Evolutionary conservation across 1,140 invertebrate genomes (phyloP), one percentile per base, ranked within the genome.

Genomic region (Cataglyphis hispanica): DNA sequence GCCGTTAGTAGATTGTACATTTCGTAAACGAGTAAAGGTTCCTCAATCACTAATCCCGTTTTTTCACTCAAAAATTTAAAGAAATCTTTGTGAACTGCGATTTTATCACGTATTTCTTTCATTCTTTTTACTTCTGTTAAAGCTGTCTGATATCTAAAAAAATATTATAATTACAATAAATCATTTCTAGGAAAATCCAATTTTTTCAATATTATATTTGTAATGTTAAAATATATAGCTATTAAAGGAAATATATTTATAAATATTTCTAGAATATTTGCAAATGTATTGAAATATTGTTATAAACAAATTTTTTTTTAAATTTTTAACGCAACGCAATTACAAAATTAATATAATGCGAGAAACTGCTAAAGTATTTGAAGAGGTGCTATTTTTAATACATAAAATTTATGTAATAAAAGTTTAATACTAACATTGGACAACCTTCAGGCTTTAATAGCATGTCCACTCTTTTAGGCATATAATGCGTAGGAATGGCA

Each of bases 21-120:
- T 89, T 95, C 90, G 43, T 94, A 94, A 19, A 93, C 94, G 61
- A 94, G 92, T 69, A 92, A 87, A 0, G 94, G 92, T 25, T 93
- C 91, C 22, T 93, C 95, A 84, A 95, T 93, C 76, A 94, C 95
- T 2, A 92, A 90, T 22, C 93, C 94, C 4, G 95, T 96, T 86
- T 95, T 93, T n/a, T 94, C 92, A 1, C 93, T 93, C n/a, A 96
- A 94, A 67, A 93, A 94, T 58, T 94, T 87, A n/a, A 95, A 95
- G 0, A 96, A 76, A 46, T 96, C 95, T 70, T 91, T 89, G 50
- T 96, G 95, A 0, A 93, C 86, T n/a, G 89, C 88, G 0, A 96
- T 85, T 86, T 94, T 94, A 11, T 92, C 83, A 83, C 94, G 92
- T 0, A 96, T 91, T 63, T 96, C 94, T 8, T 92, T 80, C 1